These are phyloP conservation scores for Leptodirus hochenwartii DNA, from an alignment of 2,888 invertebrate species.

Conservation along the genomic window DNA sequence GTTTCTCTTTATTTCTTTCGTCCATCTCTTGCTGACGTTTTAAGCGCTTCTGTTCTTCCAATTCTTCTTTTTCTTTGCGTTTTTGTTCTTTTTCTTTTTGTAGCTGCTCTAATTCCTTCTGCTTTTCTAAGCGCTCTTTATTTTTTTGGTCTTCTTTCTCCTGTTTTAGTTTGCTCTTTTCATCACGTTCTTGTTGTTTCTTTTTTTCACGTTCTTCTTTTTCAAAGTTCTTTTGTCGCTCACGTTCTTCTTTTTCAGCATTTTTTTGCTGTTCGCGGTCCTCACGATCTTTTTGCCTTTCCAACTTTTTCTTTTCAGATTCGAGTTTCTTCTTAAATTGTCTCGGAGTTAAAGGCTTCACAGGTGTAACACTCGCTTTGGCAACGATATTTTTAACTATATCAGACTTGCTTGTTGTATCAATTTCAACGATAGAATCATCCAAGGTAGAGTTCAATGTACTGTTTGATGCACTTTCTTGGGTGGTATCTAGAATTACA, in stretches of 20 bases:
- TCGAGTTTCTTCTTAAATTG: constrained; percentile 38
- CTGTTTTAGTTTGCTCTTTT: constrained; percentile 13
- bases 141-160: constrained; percentile 15
- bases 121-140: constrained; percentile 26
- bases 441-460: neutral
- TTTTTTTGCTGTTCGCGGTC: constrained; percentile 29
- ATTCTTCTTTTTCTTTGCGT: constrained; percentile 25
- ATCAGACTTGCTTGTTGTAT: constrained; percentile 1
- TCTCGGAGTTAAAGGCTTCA: constrained; percentile 20
- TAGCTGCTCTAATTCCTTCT: constrained; percentile 27
- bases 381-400: neutral
- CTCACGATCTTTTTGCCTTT: constrained; percentile 32
- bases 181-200: constrained; percentile 27
- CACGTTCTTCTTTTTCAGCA: constrained; percentile 29
- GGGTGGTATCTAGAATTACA: too few species aligned
- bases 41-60: constrained; percentile 24
- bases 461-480: constrained; percentile 1
- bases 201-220: constrained; percentile 17
- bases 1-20: constrained; percentile 42
- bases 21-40: constrained; percentile 31
- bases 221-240: constrained; percentile 32
- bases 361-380: constrained; percentile 14
- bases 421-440: too few species aligned
- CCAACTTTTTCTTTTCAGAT: constrained; percentile 36
- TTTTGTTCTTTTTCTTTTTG: constrained; percentile 31